Evolutionary conservation across 1,140 invertebrate species (phyloP).

Genomic region (Paracyclopina nana): DNA sequence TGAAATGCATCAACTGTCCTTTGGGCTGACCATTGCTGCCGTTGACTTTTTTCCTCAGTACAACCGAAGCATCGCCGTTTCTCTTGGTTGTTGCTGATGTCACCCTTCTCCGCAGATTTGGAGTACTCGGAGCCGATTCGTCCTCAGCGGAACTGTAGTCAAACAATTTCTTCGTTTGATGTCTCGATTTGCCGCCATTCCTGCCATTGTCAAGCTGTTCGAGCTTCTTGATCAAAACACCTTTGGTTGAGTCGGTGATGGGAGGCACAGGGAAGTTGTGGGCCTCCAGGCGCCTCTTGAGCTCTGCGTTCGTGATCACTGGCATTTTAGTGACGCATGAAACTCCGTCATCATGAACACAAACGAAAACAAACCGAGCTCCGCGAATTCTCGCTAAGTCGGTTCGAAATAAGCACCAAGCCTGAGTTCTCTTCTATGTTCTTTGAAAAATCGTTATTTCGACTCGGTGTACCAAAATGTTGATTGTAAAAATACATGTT

Average conservation of each 20-base stretch:
- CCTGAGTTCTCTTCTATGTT: no score
- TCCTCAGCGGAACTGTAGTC: constrained; percentile 16
- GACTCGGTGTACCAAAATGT: no score
- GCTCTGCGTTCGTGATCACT: neutral
- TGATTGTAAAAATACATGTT: no score
- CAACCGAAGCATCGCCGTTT: neutral
- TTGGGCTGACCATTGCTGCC: neutral
- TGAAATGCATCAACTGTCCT: neutral
- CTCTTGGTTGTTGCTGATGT: no score
- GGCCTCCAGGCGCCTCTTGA: neutral
- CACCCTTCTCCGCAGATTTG: neutral
- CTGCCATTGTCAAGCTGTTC: constrained; percentile 1
- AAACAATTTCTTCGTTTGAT: neutral
- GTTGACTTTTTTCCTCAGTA: neutral
- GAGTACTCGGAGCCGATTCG: neutral
- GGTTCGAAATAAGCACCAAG: no score
- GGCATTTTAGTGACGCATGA: no score
- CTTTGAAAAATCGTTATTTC: no score
- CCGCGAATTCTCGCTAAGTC: no score
- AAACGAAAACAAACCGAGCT: no score
- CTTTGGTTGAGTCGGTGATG: constrained; percentile 7
- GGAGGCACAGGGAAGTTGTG: constrained; percentile 11
- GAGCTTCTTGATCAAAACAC: constrained; percentile 12
- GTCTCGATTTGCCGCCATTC: neutral
- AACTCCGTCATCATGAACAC: no score